Percentiles rank a stretch among this genome's conserved stretches.
Evolutionary conservation across 2,888 invertebrate genomes (phyloP).

Genomic region (Ormia ochracea): DNA sequence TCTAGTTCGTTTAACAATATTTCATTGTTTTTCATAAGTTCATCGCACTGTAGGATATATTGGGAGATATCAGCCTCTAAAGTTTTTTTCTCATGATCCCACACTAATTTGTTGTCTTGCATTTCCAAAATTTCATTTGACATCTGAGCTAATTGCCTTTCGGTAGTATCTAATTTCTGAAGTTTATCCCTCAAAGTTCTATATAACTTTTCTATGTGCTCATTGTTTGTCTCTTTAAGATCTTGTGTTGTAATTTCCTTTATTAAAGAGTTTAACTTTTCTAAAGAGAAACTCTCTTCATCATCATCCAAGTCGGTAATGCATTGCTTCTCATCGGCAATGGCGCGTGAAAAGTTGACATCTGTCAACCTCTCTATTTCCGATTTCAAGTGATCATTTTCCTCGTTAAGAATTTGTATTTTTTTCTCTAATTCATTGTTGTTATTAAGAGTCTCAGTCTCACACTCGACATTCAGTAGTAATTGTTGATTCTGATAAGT

Average conservation of each 20-base stretch:
- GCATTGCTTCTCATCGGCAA: slow-evolving; percentile 72
- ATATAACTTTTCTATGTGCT: slow-evolving; percentile 74
- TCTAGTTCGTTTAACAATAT: slow-evolving; percentile 83
- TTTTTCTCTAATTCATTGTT: slow-evolving; percentile 69
- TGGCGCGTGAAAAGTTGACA: slow-evolving; percentile 69
- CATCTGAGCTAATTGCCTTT: slow-evolving; percentile 80
- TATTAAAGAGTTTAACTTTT: slow-evolving; percentile 67
- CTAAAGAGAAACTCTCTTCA: slow-evolving; percentile 64
- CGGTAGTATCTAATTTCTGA: slow-evolving; percentile 79
- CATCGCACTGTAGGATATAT: slow-evolving; percentile 80
- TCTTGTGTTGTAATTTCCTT: slow-evolving; percentile 66
- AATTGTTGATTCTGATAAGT: slow-evolving; percentile 71
- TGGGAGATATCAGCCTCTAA: slow-evolving; percentile 77
- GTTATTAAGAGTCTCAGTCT: slow-evolving; percentile 68
- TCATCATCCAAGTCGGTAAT: slow-evolving; percentile 74
- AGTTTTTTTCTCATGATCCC: slow-evolving; percentile 79
- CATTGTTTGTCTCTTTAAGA: slow-evolving; percentile 49
- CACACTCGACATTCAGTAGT: slow-evolving; percentile 70
- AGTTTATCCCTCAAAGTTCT: slow-evolving; percentile 80
- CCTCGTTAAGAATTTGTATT: slow-evolving; percentile 66
- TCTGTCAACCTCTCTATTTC: slow-evolving; percentile 69
- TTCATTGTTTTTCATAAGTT: slow-evolving; percentile 84
- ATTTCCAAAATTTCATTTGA: slow-evolving; percentile 77
- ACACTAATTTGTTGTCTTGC: slow-evolving; percentile 77
- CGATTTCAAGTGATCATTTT: slow-evolving; percentile 68